These are phyloP conservation scores for Orthochromis indermauri DNA, from an alignment of 2,113 vertebrate species.

Conservation along the genomic window DNA sequence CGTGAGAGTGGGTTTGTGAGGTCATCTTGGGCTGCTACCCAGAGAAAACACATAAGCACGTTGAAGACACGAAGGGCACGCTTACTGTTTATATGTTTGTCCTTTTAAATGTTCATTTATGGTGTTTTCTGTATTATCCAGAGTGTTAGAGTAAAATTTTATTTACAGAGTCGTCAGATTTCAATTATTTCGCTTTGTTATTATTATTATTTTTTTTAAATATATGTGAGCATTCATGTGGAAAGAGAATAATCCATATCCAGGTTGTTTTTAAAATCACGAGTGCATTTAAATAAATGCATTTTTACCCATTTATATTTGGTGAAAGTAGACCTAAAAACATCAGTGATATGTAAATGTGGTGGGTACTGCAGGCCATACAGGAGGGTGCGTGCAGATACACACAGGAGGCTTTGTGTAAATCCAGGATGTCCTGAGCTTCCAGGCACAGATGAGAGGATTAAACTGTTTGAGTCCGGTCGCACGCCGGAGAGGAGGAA, in stretches of 20 bases:
- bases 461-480: constrained; percentile 12
- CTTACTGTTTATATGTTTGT: neutral
- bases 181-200: neutral
- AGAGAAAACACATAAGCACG: neutral
- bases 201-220: neutral
- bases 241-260: neutral
- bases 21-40: neutral
- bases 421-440: constrained; percentile 41
- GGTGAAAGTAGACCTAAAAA: neutral
- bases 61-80: neutral
- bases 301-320: neutral
- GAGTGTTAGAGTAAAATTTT: neutral
- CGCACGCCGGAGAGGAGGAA: neutral
- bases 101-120: neutral
- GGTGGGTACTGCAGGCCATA: neutral
- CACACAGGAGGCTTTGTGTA: constrained; percentile 9
- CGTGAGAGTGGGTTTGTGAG: neutral
- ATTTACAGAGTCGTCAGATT: neutral
- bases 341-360: neutral
- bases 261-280: neutral
- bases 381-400: neutral
- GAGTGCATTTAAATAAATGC: neutral
- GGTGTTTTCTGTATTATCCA: neutral
- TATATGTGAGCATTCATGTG: neutral
- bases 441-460: constrained; percentile 27